Evolutionary conservation across 2,113 vertebrate genomes (phyloP).

Genomic region (Galemys pyrenaicus): DNA sequence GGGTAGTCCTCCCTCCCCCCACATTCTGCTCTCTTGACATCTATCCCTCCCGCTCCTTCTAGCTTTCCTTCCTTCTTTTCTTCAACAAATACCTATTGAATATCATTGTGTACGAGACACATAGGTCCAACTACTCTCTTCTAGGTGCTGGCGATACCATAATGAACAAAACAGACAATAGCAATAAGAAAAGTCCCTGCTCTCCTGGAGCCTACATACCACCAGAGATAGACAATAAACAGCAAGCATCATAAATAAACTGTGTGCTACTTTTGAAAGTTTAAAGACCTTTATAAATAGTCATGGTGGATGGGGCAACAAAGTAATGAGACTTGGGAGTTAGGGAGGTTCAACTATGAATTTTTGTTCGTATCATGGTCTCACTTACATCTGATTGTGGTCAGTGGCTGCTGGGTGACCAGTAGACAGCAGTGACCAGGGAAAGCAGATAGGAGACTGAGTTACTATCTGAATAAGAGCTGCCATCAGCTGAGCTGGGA

Average conservation of each 20-base stretch:
- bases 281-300: not conserved
- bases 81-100: not conserved
- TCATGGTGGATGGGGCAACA: rapidly evolving
- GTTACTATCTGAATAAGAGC: not conserved
- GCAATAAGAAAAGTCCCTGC: not conserved
- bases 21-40: not conserved
- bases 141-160: not conserved
- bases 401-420: not conserved
- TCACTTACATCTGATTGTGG: not conserved
- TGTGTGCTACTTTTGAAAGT: not conserved
- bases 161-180: not conserved
- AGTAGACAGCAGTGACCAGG: not conserved
- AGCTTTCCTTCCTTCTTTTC: not conserved
- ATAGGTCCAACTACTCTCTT: not conserved
- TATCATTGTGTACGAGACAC: not conserved
- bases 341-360: not conserved
- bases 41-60: too few species aligned
- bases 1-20: not conserved
- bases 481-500: not conserved
- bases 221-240: not conserved
- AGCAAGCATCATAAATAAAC: not conserved
- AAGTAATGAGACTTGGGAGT: not conserved
- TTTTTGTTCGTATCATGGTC: not conserved
- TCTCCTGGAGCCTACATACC: not conserved
- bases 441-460: not conserved